phyloP scores from a whole-genome alignment of 2,888 invertebrate species.

The Machimus rusticus region DNA sequence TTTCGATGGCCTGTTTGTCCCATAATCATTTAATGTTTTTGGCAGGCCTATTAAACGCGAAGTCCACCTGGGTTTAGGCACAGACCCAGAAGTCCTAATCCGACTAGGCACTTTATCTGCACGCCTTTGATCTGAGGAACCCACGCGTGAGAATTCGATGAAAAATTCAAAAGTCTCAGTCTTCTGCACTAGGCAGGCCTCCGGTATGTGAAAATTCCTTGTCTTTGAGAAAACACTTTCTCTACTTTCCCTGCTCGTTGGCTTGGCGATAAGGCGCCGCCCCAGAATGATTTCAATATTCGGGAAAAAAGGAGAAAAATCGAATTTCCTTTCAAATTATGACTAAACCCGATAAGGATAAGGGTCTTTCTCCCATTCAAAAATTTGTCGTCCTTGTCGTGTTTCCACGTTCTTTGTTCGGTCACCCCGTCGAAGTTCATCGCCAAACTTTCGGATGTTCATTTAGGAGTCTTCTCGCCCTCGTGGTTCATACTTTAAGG shows the following conservation, averaged over 20 bases:
- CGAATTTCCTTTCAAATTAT: slow-evolving; percentile 14
- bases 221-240: not conserved
- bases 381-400: slow-evolving; percentile 24
- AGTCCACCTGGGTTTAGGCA: not conserved
- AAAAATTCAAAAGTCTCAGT: not conserved
- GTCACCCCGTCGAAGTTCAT: not conserved
- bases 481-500: not conserved
- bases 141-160: not conserved
- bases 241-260: not conserved
- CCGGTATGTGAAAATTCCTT: not conserved
- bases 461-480: not conserved
- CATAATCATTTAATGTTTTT: not conserved
- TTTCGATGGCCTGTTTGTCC: not conserved
- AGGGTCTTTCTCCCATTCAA: slow-evolving; percentile 10
- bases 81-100: not conserved
- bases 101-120: not conserved
- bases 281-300: not conserved
- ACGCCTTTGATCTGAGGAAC: slow-evolving; percentile 10
- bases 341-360: slow-evolving; percentile 16
- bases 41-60: not conserved
- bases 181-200: not conserved
- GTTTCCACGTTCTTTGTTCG: not conserved
- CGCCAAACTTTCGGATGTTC: not conserved
- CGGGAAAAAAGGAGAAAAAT: not conserved
- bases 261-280: not conserved